Evolutionary conservation across 2,113 vertebrate species (phyloP).

Genomic region (Neopipo cinnamomea): DNA sequence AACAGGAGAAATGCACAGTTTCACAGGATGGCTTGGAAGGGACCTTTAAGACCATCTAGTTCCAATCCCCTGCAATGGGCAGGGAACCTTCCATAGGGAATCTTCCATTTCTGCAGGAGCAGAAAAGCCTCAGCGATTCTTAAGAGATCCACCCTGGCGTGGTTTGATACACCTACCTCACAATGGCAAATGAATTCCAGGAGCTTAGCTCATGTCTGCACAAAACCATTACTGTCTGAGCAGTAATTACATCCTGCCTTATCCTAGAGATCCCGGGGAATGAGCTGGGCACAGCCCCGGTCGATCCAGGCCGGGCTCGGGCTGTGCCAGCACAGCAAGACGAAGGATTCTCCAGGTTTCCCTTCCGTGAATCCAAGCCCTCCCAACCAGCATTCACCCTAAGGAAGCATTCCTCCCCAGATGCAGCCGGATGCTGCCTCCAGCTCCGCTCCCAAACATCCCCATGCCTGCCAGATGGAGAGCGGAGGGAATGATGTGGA

Average conservation of each 20-base stretch:
- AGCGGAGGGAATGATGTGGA: not conserved
- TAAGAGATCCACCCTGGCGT: not conserved
- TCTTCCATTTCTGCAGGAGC: not conserved
- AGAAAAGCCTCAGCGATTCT: not conserved
- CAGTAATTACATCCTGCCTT: not conserved
- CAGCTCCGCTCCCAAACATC: not conserved
- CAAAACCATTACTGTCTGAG: not conserved
- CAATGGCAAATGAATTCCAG: not conserved
- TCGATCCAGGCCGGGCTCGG: not conserved
- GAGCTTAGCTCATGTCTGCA: not conserved
- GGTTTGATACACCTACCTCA: not conserved
- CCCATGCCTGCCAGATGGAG: not conserved
- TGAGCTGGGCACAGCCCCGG: not conserved
- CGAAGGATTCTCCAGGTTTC: not conserved
- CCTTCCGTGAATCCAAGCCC: not conserved
- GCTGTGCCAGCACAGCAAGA: not conserved
- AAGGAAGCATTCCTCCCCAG: not conserved
- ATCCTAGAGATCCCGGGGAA: not conserved
- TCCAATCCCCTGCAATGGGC: not conserved
- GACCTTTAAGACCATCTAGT: not conserved
- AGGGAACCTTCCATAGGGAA: not conserved
- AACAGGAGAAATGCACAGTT: not conserved
- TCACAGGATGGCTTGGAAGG: not conserved
- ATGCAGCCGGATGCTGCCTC: not conserved
- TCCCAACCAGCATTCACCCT: rapidly evolving